Evolutionary conservation across 1,140 invertebrate genomes (phyloP), one percentile per base, ranked within the genome.

Genomic region (Oryzaephilus surinamensis): DNA sequence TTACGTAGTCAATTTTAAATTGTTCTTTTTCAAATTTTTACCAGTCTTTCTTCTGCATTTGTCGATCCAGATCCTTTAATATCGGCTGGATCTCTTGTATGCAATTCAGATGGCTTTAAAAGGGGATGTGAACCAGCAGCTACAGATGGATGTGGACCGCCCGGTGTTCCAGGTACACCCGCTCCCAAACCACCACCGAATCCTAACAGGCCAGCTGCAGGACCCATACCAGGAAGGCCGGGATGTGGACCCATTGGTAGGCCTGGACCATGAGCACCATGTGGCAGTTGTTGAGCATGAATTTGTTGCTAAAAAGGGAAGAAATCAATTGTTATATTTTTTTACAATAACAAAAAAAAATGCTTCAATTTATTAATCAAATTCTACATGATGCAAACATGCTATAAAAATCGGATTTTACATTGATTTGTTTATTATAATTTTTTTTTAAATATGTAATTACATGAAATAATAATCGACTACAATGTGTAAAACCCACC

Each of bases 251-350:
- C 69, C 52, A 77, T 63, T 42, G 81, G 70, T 52, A 77, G 58
- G 47, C 69, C 70, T 4, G 66, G 66, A 20, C 67, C 79, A 58
- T 88, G 85, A 6, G 81, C 78, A 46, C 80, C 79, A 12, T 70
- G 70, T 11, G 85, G 85, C 42, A 92, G 56, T 61, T 91, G 84
- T 55, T 88, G 79, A 6, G 88, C 86, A 55, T 93, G 88, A 79
- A 93, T 90, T 68, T 92, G 87, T 64, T 90, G 86, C 67, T 61
- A 20, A 4, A 20, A 20, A 20, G 19, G 8, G 19, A 20, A 20
- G 19, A 20, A 20, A 20, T 20, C 19, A 5, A 20, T 20, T 20
- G 4, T 20, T 20, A 5, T 20, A 20, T 20, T 20, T 20, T 20
- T 5, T 20, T 20, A 5, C 8, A 20, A 20, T 20, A 20, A 20